Evolutionary conservation across 2,797 vertebrate species (phyloP).

Genomic region (Leptodactylus fallax): DNA sequence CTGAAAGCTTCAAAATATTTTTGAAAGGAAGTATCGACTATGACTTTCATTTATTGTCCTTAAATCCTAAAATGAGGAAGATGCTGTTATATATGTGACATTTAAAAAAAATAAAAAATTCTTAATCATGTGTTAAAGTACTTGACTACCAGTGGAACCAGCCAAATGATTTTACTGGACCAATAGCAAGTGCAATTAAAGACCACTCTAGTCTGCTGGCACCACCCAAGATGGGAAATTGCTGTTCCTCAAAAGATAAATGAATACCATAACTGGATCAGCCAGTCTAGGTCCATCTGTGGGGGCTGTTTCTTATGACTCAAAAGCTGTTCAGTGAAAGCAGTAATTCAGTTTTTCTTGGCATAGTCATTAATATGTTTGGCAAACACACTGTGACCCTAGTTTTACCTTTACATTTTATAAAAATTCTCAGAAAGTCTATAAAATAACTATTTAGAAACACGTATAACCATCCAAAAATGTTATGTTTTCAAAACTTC

Average conservation of each 20-base stretch:
- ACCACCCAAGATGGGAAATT: not conserved
- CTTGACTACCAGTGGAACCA: not conserved
- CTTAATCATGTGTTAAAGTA: not conserved
- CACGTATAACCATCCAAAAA: not conserved
- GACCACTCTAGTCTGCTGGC: not conserved
- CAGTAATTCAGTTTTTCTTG: slow-evolving; percentile 6
- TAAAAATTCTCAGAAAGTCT: not conserved
- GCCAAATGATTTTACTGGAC: not conserved
- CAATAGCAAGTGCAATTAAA: no score
- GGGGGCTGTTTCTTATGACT: not conserved
- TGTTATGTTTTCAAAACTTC: not conserved
- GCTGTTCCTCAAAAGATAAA: not conserved
- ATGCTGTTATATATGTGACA: not conserved
- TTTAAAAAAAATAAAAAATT: not conserved
- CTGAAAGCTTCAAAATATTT: not conserved
- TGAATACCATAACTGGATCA: not conserved
- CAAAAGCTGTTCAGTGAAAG: not conserved
- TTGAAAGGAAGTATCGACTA: not conserved
- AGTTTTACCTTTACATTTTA: not conserved
- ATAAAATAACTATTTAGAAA: not conserved
- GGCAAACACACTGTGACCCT: not conserved
- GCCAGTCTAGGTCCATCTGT: not conserved
- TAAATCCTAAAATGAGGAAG: not conserved
- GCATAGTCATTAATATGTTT: not conserved
- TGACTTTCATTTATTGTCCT: not conserved